Conservation (phyloP, 2,113 vertebrate species). For the Epinephelus fuscoguttatus region DNA sequence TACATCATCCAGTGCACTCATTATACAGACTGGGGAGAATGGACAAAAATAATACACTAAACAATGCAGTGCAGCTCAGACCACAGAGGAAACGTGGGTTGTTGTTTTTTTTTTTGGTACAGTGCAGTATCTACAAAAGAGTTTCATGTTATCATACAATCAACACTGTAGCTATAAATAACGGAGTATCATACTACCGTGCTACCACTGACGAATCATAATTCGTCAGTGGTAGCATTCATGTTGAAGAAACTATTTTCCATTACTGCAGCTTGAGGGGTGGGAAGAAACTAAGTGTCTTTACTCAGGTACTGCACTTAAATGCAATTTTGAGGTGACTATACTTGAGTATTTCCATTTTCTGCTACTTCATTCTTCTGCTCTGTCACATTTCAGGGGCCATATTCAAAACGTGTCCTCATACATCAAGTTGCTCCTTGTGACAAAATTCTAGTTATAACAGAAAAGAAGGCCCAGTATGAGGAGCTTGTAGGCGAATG, state of each 20-base stretch:
- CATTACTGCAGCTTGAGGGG: background rate
- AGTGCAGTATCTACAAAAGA: background rate
- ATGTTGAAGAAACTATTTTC: background rate
- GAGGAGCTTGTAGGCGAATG: too few relatives aligned
- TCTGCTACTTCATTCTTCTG: background rate
- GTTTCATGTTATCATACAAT: background rate
- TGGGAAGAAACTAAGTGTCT: background rate
- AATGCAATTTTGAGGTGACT: background rate
- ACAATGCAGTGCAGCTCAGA: background rate
- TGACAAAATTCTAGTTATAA: too few relatives aligned
- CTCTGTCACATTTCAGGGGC: too few relatives aligned
- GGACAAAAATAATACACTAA: background rate
- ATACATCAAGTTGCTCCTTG: too few relatives aligned
- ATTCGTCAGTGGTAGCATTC: background rate
- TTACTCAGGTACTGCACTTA: background rate
- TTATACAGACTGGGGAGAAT: background rate
- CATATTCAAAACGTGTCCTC: too few relatives aligned
- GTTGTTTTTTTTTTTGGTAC: background rate
- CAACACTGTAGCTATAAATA: background rate
- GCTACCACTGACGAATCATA: too few relatives aligned
- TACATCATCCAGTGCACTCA: slow-evolving; percentile 47
- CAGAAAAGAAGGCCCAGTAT: too few relatives aligned
- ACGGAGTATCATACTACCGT: too few relatives aligned
- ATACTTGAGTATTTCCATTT: background rate
- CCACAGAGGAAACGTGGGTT: slow-evolving; percentile 37